A percentile compares a stretch with the other conserved stretches of the same genome.
These are phyloP conservation scores for Pelmatolapia mariae DNA, from an alignment of 2,113 vertebrate genomes.

Conservation along the genomic window DNA sequence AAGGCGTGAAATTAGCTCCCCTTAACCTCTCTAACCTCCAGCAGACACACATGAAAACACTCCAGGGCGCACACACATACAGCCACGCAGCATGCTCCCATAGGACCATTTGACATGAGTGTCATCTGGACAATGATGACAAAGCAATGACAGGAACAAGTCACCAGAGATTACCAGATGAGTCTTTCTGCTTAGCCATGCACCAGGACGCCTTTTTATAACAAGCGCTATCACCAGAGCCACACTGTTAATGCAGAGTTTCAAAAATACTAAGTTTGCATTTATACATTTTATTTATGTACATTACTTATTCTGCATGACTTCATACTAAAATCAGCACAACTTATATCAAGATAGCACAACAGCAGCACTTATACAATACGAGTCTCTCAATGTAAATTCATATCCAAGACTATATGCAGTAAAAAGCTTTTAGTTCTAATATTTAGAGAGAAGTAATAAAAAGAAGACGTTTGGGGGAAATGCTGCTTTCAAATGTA, in stretches of 20 bases:
- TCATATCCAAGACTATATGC: neutral
- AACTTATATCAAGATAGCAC: neutral
- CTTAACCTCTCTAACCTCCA: conserved; percentile 62
- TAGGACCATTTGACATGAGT: conserved; percentile 50
- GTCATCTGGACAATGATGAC: conserved; percentile 52
- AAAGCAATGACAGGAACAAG: conserved; percentile 51
- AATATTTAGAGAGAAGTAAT: neutral
- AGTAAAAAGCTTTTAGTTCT: neutral
- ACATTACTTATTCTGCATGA: neutral
- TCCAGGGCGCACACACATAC: neutral
- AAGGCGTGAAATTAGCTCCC: conserved; percentile 74
- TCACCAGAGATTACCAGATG: conserved; percentile 52
- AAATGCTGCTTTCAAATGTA: neutral
- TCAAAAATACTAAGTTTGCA: neutral
- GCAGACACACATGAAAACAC: neutral
- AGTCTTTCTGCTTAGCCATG: neutral
- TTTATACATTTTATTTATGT: neutral
- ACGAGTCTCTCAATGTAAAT: neutral
- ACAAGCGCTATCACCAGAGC: neutral
- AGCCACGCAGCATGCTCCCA: conserved; percentile 8
- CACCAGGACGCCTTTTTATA: neutral
- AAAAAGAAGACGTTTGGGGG: neutral
- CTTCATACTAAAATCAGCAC: neutral
- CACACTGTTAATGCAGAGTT: neutral
- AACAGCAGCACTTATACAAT: neutral